Evolutionary conservation across 2,113 vertebrate species (phyloP).

Genomic region (Strix aluco): DNA sequence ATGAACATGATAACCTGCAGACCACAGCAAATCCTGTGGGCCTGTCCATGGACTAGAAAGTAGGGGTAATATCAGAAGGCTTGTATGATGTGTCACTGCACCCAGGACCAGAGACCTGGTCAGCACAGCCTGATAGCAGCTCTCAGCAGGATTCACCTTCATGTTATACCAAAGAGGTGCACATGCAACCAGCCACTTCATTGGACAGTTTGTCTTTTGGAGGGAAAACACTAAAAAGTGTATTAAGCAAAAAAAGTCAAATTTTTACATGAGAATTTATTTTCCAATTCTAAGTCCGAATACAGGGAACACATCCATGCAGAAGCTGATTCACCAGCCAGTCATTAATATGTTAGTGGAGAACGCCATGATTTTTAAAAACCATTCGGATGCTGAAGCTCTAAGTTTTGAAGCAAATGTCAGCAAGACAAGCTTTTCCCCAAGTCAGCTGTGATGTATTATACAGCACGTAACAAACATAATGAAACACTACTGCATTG

Average conservation of each 20-base stretch:
- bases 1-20: accelerated
- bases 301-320: neutral
- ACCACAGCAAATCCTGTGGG: neutral
- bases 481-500: neutral
- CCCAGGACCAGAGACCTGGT: neutral
- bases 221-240: neutral
- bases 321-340: neutral
- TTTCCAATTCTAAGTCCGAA: neutral
- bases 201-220: neutral
- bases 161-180: no score
- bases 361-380: neutral
- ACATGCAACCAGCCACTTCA: neutral
- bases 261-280: neutral
- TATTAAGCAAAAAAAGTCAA: neutral
- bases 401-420: neutral
- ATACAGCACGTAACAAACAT: neutral
- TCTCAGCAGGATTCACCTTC: neutral
- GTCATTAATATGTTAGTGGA: neutral
- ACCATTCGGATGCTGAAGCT: neutral
- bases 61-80: accelerated
- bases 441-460: neutral
- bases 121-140: accelerated
- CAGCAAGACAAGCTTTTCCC: neutral
- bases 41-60: neutral
- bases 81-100: neutral